phyloP scores from a whole-genome alignment of 2,888 invertebrate species.

The Tenthredo notha region DNA sequence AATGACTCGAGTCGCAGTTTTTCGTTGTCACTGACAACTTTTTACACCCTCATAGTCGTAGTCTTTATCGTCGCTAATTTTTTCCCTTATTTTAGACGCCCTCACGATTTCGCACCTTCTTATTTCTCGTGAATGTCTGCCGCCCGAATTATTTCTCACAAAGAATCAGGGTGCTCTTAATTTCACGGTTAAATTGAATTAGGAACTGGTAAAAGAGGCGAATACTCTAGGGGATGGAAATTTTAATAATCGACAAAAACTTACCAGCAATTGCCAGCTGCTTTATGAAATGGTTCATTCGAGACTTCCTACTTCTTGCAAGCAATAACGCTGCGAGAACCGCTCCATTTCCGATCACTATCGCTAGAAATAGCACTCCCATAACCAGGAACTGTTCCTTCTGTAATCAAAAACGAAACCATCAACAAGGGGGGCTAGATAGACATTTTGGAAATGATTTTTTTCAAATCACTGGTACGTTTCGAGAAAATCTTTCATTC shows the following conservation, averaged over 20 bases:
- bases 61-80: conserved; percentile 19
- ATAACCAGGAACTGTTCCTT: conserved; percentile 83
- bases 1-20: not conserved
- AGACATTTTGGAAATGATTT: not conserved
- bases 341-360: conserved; percentile 84
- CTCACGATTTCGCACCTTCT: not conserved
- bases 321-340: conserved; percentile 83
- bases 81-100: not conserved
- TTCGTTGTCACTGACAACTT: conserved; percentile 12
- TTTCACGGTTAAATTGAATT: conserved; percentile 24
- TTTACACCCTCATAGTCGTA: not conserved
- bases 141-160: not conserved
- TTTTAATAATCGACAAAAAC: conserved; percentile 57
- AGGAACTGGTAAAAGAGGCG: not conserved
- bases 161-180: not conserved
- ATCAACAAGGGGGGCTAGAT: not conserved
- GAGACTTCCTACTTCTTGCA: conserved; percentile 83
- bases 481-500: not conserved
- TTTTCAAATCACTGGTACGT: not conserved
- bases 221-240: not conserved
- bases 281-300: conserved; percentile 87
- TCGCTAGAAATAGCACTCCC: conserved; percentile 83
- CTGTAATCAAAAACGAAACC: conserved; percentile 78
- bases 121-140: not conserved
- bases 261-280: conserved; percentile 85